Percentiles rank a stretch among this genome's conserved stretches.
Conservation (phyloP, 2,113 vertebrate genomes). For the Paratilapia polleni region DNA sequence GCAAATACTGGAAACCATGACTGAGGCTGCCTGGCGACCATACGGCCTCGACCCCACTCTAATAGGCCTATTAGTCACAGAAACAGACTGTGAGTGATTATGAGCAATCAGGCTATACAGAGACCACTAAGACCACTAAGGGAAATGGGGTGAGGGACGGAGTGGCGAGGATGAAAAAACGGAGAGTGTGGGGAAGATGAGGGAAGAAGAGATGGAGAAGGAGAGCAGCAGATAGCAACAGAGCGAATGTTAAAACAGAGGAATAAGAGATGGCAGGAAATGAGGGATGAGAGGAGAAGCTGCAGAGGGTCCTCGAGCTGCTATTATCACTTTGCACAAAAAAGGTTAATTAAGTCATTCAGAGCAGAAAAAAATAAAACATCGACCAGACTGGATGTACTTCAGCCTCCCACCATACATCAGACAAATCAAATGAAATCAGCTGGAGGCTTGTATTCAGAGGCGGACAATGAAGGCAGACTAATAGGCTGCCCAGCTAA, state of each 20-base stretch:
- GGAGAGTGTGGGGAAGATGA: background rate
- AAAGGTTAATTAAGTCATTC: constrained; percentile 68
- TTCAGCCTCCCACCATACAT: constrained; percentile 15
- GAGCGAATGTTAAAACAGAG: background rate
- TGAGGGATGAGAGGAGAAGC: background rate
- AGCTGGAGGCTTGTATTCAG: background rate
- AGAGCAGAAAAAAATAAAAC: background rate
- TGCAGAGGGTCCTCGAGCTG: constrained; percentile 1
- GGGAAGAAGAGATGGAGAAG: background rate
- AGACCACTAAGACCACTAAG: constrained; percentile 40
- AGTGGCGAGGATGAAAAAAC: background rate
- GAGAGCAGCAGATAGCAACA: background rate
- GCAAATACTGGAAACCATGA: constrained; percentile 36
- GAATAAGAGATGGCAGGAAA: background rate
- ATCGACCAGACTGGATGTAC: background rate
- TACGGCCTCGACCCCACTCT: constrained; percentile 43
- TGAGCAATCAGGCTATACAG: constrained; percentile 55
- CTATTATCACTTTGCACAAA: constrained; percentile 31
- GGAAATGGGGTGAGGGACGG: constrained; percentile 1
- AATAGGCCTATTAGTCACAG: constrained; percentile 70
- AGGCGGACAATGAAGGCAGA: background rate
- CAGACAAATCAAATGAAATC: constrained; percentile 41
- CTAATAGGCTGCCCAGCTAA: constrained; percentile 22
- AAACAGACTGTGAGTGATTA: constrained; percentile 67
- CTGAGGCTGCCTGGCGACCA: constrained; percentile 51